Evolutionary conservation across 2,113 vertebrate species (phyloP).

Genomic region (Cairina moschata): DNA sequence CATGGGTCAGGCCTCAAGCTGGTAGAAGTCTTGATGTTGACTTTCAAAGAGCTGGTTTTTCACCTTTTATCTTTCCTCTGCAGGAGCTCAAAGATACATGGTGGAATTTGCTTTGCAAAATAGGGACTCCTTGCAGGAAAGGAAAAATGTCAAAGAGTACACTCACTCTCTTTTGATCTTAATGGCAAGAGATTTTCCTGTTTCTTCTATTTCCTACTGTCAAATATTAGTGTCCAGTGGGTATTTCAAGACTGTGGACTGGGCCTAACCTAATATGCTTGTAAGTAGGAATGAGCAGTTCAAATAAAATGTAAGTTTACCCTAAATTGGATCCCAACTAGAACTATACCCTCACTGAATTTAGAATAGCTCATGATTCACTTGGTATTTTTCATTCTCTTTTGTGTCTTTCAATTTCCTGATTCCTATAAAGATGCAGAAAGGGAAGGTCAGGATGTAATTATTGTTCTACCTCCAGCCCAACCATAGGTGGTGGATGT

Average conservation of each 20-base stretch:
- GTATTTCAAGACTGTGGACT: neutral
- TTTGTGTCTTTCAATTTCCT: neutral
- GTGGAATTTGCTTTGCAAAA: constrained; percentile 61
- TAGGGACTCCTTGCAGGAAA: neutral
- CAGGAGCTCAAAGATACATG: neutral
- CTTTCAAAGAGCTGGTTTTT: neutral
- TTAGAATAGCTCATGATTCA: constrained; percentile 7
- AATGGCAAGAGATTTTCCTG: constrained; percentile 40
- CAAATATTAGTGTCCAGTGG: constrained; percentile 29
- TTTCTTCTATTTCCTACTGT: constrained; percentile 2
- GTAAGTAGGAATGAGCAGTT: neutral
- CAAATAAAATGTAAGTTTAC: constrained; percentile 27
- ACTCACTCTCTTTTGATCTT: constrained; percentile 21
- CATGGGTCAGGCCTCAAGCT: neutral
- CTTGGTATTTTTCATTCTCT: constrained; percentile 10
- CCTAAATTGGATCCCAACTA: constrained; percentile 16
- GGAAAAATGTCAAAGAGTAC: constrained; percentile 50
- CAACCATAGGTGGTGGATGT: neutral
- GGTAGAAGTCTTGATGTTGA: neutral
- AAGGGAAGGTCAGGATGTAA: neutral
- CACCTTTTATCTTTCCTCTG: constrained; percentile 13
- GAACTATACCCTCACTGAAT: constrained; percentile 1
- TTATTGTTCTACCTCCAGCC: neutral
- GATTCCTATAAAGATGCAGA: neutral
- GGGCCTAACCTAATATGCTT: neutral